Base-by-base conservation (phyloP, 1,140 invertebrate species). In the Procambarus clarkii region DNA sequence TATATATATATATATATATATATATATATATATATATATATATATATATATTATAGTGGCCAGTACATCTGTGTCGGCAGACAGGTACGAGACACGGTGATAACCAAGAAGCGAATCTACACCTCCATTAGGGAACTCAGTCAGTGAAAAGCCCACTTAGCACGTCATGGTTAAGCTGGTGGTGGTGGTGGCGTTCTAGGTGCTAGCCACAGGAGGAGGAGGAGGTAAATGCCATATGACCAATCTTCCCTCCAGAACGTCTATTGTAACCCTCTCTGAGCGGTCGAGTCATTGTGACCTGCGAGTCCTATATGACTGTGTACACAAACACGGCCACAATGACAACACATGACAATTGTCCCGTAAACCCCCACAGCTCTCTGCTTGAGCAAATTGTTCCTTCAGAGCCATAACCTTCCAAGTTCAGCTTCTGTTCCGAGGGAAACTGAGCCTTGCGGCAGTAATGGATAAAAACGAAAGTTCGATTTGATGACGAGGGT, bases 281-380 rank as follows among this genome's bases (percentile, higher is more conserved):
- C 13, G n/a, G 84, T 34, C 11, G 74, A 87, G 85, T 87, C 85
- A 87, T 11, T 87, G 48, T 24, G 76, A 24, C 34, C 71, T 11
- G 64, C 60, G 4, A 34, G 54, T 60, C 44, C 82, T 34, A 34
- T 34, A 34, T 34, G 34, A 21, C 58, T 89, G 87, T 81, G 87
- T 89, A 81, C 87, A 89, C 87, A 89, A 89, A 89, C 87, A 89
- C 45, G 44, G 7, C 79, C 87, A 89, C 87, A 89, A 89, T 82
- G 50, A 60, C n/a, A 81, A 89, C 87, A 89, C 76, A 82, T 82
- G 78, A 89, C 87, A 89, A 89, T 89, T 60, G 79, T 5, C 34
- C 46, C 78, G 48, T 44, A 83, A 64, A 89, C 34, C 79, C 87
- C 69, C 46, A 18, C 54, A 48, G 86, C 76, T 45, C 79, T 60